Percentiles rank a stretch among this genome's conserved stretches.
Evolutionary conservation across 2,888 invertebrate species (phyloP).

Genomic region (Abrostola tripartita): DNA sequence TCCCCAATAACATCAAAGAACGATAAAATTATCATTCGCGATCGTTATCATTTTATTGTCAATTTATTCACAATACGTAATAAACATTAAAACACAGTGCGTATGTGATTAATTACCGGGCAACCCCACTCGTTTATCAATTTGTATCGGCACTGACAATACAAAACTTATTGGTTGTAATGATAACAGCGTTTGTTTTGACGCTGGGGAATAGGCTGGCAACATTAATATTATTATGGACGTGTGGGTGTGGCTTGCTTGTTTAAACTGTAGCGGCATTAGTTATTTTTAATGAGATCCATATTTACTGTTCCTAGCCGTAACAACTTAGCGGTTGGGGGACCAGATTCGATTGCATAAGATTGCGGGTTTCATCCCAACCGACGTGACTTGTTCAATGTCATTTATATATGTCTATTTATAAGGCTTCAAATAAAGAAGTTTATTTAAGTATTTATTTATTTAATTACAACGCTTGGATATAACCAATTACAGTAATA

Average conservation of each 20-base stretch:
- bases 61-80: conserved; percentile 52
- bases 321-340: too few species aligned
- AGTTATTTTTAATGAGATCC: too few species aligned
- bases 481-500: too few species aligned
- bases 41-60: conserved; percentile 49
- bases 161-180: conserved; percentile 49
- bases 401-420: too few species aligned
- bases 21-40: conserved; percentile 30
- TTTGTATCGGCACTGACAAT: conserved; percentile 49
- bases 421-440: too few species aligned
- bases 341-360: too few species aligned
- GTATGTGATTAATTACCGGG: conserved; percentile 51
- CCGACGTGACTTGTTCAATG: too few species aligned
- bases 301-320: too few species aligned
- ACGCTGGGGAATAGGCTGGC: conserved; percentile 34
- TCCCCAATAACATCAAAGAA: conserved; percentile 25
- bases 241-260: conserved; percentile 9
- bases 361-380: too few species aligned
- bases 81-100: conserved; percentile 46
- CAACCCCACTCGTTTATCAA: conserved; percentile 51
- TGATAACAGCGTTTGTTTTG: conserved; percentile 47
- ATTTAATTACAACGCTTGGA: too few species aligned
- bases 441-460: too few species aligned
- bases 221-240: conserved; percentile 19
- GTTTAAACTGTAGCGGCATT: background rate